A percentile compares a stretch with the other conserved stretches of the same genome.
phyloP scores from a whole-genome alignment of 2,888 invertebrate genomes.

The Xanthia togata region DNA sequence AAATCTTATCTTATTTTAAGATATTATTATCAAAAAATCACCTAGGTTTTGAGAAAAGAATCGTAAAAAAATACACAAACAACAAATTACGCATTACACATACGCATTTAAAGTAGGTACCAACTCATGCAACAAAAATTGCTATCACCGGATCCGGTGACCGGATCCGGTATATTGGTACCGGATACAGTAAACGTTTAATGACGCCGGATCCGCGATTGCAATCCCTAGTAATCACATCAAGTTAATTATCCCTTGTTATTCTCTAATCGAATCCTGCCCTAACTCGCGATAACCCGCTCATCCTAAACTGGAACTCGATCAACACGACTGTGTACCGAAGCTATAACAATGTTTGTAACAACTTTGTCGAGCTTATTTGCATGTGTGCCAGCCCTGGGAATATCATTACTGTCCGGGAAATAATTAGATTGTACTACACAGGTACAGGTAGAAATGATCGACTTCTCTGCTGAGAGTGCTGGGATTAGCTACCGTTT shows the following conservation, averaged over 20 bases:
- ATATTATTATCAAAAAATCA: too few species aligned
- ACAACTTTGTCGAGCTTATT: conserved; percentile 52
- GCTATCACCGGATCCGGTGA: too few species aligned
- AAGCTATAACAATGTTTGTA: conserved; percentile 51
- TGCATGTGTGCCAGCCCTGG: conserved; percentile 52
- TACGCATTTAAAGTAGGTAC: too few species aligned
- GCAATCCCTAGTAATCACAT: too few species aligned
- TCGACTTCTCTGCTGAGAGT: background rate
- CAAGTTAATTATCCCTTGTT: background rate
- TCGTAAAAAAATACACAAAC: too few species aligned
- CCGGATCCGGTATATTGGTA: too few species aligned
- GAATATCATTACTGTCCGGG: conserved; percentile 38
- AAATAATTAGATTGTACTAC: conserved; percentile 27
- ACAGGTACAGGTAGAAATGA: conserved; percentile 22
- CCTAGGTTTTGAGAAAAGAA: too few species aligned
- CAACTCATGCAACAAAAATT: too few species aligned
- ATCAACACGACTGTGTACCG: conserved; percentile 29
- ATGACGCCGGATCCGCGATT: too few species aligned
- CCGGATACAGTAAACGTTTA: too few species aligned
- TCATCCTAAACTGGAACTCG: conserved; percentile 52
- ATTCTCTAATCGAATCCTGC: conserved; percentile 24
- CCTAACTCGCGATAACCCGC: conserved; percentile 25
- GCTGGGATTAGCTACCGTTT: background rate
- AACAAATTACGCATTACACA: too few species aligned
- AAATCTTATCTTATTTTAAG: too few species aligned